phyloP scores from a whole-genome alignment of 1,140 invertebrate genomes.

The Drosophila seguyi region DNA sequence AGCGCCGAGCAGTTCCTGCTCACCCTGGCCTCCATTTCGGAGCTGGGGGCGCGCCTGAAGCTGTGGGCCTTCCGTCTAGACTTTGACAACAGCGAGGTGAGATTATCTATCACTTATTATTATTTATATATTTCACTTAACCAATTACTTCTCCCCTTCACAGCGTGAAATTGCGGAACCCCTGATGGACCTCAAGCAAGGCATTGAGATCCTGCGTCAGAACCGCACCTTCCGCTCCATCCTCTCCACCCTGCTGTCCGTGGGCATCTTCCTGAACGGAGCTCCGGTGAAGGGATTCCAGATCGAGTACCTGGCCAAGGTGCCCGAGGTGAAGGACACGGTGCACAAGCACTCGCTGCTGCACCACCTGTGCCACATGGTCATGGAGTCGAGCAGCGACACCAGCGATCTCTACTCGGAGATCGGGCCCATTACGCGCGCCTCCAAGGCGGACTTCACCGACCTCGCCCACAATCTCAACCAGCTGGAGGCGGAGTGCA shows the following conservation, averaged over 20 bases:
- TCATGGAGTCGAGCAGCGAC: slow-evolving; percentile 98
- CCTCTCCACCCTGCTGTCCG: slow-evolving; percentile 95
- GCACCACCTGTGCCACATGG: slow-evolving; percentile 98
- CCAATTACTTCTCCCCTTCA: background rate
- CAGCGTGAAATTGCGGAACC: slow-evolving; percentile 98
- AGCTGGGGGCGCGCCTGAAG: slow-evolving; percentile 96
- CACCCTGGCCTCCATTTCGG: slow-evolving; percentile 97
- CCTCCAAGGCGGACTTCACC: slow-evolving; percentile 97
- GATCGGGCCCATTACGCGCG: slow-evolving; percentile 96
- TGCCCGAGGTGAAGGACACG: slow-evolving; percentile 99
- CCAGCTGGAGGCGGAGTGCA: slow-evolving; percentile 97
- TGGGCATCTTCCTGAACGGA: slow-evolving; percentile 99
- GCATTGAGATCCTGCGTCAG: slow-evolving; percentile 94
- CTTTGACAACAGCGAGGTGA: slow-evolving; percentile 97
- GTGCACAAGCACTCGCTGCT: slow-evolving; percentile 99
- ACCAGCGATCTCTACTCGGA: slow-evolving; percentile 98
- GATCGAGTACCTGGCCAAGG: slow-evolving; percentile 98
- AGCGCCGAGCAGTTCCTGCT: slow-evolving; percentile 99
- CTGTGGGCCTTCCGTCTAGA: slow-evolving; percentile 99
- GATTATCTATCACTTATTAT: no score
- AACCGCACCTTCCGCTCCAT: slow-evolving; percentile 98
- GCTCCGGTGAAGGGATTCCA: slow-evolving; percentile 98
- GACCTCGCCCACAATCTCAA: slow-evolving; percentile 93
- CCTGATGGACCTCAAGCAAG: slow-evolving; percentile 98
- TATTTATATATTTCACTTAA: background rate